Percentiles rank a stretch among this genome's conserved stretches.
Evolutionary conservation across 92 coral and sea anemone genomes (phyloP).

Genomic region (Zoanthus solanderi): DNA sequence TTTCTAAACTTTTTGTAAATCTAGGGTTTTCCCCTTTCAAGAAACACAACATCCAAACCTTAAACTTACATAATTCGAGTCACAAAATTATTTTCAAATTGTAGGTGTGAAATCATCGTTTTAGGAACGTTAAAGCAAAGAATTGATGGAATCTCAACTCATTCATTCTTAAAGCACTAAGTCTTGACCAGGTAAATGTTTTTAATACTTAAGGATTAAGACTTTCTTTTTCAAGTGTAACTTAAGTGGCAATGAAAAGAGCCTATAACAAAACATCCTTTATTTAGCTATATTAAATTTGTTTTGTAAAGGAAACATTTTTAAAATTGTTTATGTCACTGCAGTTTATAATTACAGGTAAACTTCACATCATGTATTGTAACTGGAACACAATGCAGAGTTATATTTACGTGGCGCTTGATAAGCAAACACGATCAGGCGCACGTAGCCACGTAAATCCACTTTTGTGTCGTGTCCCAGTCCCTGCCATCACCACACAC

Average conservation of each 20-base stretch:
- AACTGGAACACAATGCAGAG: not conserved
- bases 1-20: too few relatives aligned
- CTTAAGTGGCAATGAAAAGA: not conserved
- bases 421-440: conserved; percentile 19
- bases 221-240: conserved; percentile 41
- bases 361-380: conserved; percentile 1
- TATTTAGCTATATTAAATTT: conserved; percentile 33
- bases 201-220: conserved; percentile 46
- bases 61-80: not conserved
- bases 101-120: not conserved
- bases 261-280: not conserved
- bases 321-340: conserved; percentile 17
- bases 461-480: conserved; percentile 3
- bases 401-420: not conserved
- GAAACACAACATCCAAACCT: not conserved
- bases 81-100: not conserved
- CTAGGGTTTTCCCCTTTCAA: too few relatives aligned
- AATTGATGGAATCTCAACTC: not conserved
- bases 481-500: conserved; percentile 1
- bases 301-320: conserved; percentile 37
- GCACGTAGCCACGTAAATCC: conserved; percentile 36
- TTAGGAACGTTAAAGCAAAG: not conserved
- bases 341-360: conserved; percentile 16
- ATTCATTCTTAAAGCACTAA: conserved; percentile 3
- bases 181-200: conserved; percentile 9